Conservation (phyloP, 2,113 vertebrate genomes). For the Gavialis gangeticus region DNA sequence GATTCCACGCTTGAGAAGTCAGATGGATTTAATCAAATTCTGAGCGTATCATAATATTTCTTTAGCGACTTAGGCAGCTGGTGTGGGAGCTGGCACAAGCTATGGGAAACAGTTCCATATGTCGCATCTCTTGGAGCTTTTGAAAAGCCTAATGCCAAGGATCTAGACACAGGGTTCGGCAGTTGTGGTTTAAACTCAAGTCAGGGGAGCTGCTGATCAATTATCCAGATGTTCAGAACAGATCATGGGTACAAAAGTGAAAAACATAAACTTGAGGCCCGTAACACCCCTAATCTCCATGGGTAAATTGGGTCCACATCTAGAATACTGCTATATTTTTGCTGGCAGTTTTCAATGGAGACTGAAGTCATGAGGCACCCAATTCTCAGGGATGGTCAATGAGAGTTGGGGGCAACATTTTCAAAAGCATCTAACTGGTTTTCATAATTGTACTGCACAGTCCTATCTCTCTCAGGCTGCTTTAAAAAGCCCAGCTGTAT, state of each 20-base stretch:
- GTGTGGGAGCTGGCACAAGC: conserved; percentile 50
- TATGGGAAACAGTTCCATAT: conserved; percentile 64
- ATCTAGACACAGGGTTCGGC: conserved; percentile 38
- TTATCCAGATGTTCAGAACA: conserved; percentile 31
- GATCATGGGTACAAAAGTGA: background rate
- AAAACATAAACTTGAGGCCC: background rate
- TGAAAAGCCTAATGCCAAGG: conserved; percentile 59
- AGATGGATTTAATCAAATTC: conserved; percentile 76
- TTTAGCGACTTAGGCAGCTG: conserved; percentile 60
- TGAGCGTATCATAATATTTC: conserved; percentile 70
- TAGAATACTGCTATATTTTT: background rate
- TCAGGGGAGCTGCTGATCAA: background rate
- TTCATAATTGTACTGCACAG: background rate
- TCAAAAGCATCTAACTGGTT: background rate
- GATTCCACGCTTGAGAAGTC: conserved; percentile 68
- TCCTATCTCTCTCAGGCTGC: background rate
- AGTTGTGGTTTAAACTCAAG: conserved; percentile 42
- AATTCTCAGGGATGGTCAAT: background rate
- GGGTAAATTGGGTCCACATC: background rate
- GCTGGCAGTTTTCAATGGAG: background rate
- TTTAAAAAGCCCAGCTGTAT: background rate
- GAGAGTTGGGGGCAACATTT: background rate
- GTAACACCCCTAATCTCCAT: background rate
- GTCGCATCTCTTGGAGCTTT: conserved; percentile 52
- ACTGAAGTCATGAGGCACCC: background rate